A percentile compares a stretch with the other conserved stretches of the same genome.
Conservation (phyloP, 2,113 vertebrate genomes). For the Climacteris rufus region DNA sequence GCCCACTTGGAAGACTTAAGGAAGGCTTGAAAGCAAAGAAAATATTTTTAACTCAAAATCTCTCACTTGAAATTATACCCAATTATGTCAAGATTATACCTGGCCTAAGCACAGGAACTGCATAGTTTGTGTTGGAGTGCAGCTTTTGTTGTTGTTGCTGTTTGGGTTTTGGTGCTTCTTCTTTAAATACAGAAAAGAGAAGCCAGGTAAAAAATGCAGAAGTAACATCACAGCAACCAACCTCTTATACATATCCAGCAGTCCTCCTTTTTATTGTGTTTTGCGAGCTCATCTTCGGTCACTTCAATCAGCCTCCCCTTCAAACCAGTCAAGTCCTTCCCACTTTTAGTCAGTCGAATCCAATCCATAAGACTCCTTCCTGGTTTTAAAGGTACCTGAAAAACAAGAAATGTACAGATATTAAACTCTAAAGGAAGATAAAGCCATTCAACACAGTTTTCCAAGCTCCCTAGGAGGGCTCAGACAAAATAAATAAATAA, state of each 20-base stretch:
- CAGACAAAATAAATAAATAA: background rate
- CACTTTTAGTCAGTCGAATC: slow-evolving; percentile 92
- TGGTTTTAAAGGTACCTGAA: slow-evolving; percentile 90
- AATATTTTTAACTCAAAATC: background rate
- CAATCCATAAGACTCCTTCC: slow-evolving; percentile 98
- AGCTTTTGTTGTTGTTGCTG: background rate
- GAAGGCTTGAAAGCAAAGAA: background rate
- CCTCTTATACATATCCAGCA: slow-evolving; percentile 98
- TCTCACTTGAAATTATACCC: background rate
- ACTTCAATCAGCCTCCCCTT: slow-evolving; percentile 89
- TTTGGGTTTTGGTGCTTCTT: background rate
- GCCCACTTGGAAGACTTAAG: background rate
- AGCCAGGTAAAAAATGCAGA: background rate
- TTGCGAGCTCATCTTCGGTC: slow-evolving; percentile 87
- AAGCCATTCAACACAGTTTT: background rate
- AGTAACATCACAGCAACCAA: slow-evolving; percentile 40
- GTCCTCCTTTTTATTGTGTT: slow-evolving; percentile 86
- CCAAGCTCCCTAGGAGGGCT: background rate
- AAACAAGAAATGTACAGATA: background rate
- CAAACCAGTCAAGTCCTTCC: slow-evolving; percentile 88
- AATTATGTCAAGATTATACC: background rate
- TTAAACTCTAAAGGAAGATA: background rate
- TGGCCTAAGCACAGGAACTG: background rate
- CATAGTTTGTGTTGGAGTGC: background rate
- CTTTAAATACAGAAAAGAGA: background rate